Evolutionary conservation across 2,888 invertebrate species (phyloP), one percentile per base, ranked within the genome.

Genomic region (Cheilosia pagana): DNA sequence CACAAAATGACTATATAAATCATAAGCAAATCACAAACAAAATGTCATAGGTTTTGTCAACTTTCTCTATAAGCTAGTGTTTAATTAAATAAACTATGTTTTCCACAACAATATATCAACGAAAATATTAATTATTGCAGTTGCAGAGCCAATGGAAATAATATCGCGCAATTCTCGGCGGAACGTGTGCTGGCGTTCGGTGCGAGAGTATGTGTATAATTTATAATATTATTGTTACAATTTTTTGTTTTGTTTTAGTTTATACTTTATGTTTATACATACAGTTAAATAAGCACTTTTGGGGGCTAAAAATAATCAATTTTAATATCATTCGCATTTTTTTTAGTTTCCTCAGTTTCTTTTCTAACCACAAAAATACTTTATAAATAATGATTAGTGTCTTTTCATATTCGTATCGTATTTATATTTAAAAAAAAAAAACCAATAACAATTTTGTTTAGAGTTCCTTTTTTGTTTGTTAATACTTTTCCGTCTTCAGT

Each of bases 11-110:
- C 50, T 65, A 71, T 65, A 71, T 39, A 67, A 62, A 70, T 55
- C 41, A 77, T 41, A 60, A 72, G 43, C 45, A 79, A 76, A 83
- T 83, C 68, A 83, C 78, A 83, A 50, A 50, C 4, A 50, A 68
- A n/a, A 53, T 57, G 70, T 68, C 62, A 57, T 53, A 53, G 28
- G 35, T 59, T 57, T 16, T 57, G 70, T 70, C 59, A 70, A 41
- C 53, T 14, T 23, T 16, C 16, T 41, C 14, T 45, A 48, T 39
- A 16, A 23, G 5, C 4, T 48, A 35, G n/a, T 28, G 1, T 25
- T 16, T 19, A 16, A 63, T 55, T 63, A 50, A 50, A 50, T 21
- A 12, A 45, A 19, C 0, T 45, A 45, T 21, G 2, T 48, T 50
- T 14, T 14, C 41, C 5, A 35, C 31, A 19, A 23, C 16, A 16